A percentile compares a stretch with the other conserved stretches of the same genome.
These are phyloP conservation scores for Melanotaenia trifasciata DNA, from an alignment of 2,797 vertebrate genomes.

Conservation along the genomic window DNA sequence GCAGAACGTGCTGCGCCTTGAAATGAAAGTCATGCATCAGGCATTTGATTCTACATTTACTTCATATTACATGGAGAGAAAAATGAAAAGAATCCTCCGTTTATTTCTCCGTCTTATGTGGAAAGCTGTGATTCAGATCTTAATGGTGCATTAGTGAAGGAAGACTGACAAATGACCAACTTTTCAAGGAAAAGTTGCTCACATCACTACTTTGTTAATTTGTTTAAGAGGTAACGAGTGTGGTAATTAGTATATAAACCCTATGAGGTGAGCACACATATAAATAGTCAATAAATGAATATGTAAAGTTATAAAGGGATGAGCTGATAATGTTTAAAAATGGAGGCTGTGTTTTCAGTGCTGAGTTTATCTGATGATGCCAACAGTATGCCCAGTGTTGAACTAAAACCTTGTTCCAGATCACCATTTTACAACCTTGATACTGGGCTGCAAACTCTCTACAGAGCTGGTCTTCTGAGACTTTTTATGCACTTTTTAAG, in stretches of 20 bases:
- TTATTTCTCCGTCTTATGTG: neutral
- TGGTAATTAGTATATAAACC: constrained; percentile 20
- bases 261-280: neutral
- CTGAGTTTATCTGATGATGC: neutral
- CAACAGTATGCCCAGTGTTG: neutral
- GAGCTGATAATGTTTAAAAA: neutral
- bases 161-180: neutral
- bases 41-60: neutral
- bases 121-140: neutral
- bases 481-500: neutral
- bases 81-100: neutral
- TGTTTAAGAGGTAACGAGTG: constrained; percentile 4
- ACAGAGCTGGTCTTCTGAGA: neutral
- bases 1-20: constrained; percentile 6
- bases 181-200: neutral
- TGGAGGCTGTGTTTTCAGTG: neutral
- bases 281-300: constrained; percentile 5
- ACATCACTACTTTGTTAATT: neutral
- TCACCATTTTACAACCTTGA: neutral
- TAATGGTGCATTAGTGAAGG: neutral
- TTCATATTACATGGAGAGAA: neutral
- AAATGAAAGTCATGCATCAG: constrained; percentile 9
- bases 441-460: neutral
- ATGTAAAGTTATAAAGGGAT: neutral
- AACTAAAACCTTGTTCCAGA: constrained; percentile 2